Base-by-base conservation (phyloP, 2,113 vertebrate species). In the Microcebus murinus region DNA sequence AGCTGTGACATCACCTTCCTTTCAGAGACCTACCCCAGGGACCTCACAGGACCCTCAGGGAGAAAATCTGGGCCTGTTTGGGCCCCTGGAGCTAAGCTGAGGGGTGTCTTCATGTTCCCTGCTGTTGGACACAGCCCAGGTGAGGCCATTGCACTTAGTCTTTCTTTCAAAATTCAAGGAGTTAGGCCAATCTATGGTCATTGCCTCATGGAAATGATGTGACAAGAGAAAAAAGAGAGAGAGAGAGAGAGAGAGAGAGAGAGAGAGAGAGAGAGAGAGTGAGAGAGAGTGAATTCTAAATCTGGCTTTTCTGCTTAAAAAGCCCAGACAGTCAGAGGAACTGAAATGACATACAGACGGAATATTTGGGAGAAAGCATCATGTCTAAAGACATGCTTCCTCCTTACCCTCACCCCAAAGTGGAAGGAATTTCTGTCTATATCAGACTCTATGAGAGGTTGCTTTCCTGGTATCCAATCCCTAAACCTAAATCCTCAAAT, bases 121-220 rank as follows among this genome's bases (percentile, higher is more conserved):
- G 52, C 52, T 55, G 52, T 55, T 55, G 52, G 52, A 55, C 52
- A 55, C 52, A 18, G 52, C 52, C 52, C 17, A 18, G 52, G 52
- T 18, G 52, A 17, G 52, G 52, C 52, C 52, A 5, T 55, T 13
- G 21, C 11, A 50, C 25, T 80, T 70, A 80, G 55, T 45, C 36
- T 65, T 88, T 65, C n/a, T 52, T 94, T 94, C 73, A 15, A 84
- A 94, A 90, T 76, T 81, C 34, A 81, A 84, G 65, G 42, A 94
- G 42, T 65, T 68, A 80, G 39, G 39, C 13, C 10, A 73, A 45
- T 70, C 39, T 94, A 31, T 23, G 55, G 45, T 95, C 39, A 36
- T 8, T n/a, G n/a, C 83, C 36, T 92, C 71, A 52, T 81, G 52
- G 77, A 96, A 87, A 95, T 52, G 29, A 57, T 48, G 42, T 67